Percentiles rank a stretch among this genome's conserved stretches.
These are phyloP conservation scores for Motacilla tschutschensis DNA, from an alignment of 2,113 vertebrate species.

Conservation along the genomic window DNA sequence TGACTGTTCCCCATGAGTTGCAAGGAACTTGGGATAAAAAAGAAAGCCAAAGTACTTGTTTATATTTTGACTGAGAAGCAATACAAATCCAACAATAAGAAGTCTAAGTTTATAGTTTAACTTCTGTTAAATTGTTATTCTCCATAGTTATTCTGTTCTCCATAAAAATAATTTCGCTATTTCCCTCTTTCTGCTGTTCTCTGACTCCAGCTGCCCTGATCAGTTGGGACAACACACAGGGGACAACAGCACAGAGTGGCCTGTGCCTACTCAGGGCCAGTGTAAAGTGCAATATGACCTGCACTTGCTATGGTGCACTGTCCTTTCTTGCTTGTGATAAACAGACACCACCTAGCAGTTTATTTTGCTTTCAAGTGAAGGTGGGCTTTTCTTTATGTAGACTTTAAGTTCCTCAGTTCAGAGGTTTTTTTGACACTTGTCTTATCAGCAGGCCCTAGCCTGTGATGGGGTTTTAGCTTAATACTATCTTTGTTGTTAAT, in stretches of 20 bases:
- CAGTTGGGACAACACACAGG: not conserved
- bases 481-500: not conserved
- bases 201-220: not conserved
- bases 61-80: not conserved
- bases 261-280: not conserved
- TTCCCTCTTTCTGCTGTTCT: not conserved
- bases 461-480: not conserved
- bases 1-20: not conserved
- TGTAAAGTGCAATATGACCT: not conserved
- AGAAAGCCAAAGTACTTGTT: not conserved
- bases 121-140: not conserved
- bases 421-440: not conserved
- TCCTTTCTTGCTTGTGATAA: not conserved
- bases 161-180: not conserved
- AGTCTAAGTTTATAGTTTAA: not conserved
- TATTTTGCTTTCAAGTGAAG: not conserved
- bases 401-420: not conserved
- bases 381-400: not conserved
- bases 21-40: not conserved
- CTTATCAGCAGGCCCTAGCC: not conserved
- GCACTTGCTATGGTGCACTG: not conserved
- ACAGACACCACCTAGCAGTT: not conserved
- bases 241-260: not conserved
- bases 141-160: not conserved
- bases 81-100: not conserved